phyloP scores from a whole-genome alignment of 2,797 vertebrate genomes.

The Acanthiza pusilla region DNA sequence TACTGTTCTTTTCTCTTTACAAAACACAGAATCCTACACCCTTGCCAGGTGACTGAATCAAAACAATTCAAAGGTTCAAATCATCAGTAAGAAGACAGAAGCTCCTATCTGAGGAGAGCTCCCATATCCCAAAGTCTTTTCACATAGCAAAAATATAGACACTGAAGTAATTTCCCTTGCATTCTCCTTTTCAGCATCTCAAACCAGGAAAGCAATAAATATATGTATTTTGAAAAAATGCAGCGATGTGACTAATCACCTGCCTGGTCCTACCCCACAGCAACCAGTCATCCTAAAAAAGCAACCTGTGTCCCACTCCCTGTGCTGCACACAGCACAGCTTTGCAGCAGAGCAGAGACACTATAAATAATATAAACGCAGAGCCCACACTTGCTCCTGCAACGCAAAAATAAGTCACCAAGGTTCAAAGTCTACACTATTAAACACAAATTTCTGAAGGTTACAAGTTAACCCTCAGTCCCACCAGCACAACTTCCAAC shows the following conservation, averaged over 20 bases:
- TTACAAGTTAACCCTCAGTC: background rate
- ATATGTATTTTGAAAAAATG: background rate
- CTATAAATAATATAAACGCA: accelerated
- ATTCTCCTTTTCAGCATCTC: background rate
- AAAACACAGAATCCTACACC: background rate
- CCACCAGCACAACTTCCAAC: background rate
- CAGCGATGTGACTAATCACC: background rate
- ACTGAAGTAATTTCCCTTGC: accelerated
- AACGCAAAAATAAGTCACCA: background rate
- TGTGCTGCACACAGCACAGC: background rate
- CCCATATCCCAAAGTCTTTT: background rate
- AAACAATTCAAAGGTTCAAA: background rate
- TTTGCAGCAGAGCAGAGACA: background rate
- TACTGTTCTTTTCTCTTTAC: background rate
- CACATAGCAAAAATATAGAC: background rate
- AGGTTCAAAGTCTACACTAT: background rate
- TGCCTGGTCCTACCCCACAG: background rate
- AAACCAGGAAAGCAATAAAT: background rate
- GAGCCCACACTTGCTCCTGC: background rate
- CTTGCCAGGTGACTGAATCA: background rate
- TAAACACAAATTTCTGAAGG: background rate
- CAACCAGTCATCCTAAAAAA: background rate
- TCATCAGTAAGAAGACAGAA: background rate
- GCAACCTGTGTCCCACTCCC: background rate
- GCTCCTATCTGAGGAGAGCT: background rate